Evolutionary conservation across 1,140 invertebrate species (phyloP).

Genomic region (Pemphigus obesinymphae): DNA sequence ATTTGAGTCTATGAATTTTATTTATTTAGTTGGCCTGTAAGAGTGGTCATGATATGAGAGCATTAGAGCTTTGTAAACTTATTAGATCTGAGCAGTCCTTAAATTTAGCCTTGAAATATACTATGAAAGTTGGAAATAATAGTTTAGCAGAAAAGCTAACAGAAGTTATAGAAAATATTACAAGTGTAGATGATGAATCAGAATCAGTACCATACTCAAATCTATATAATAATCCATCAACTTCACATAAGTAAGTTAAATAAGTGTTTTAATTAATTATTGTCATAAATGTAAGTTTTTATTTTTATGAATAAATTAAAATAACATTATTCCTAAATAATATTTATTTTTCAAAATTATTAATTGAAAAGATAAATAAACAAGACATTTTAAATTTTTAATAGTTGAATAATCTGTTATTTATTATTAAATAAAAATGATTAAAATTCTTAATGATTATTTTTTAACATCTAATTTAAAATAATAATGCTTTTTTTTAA

Average conservation of each 20-base stretch:
- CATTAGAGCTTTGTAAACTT: slow-evolving; percentile 78
- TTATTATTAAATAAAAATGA: too few relatives aligned
- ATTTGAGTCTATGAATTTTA: slow-evolving; percentile 38
- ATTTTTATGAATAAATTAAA: background rate
- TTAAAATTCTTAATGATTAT: too few relatives aligned
- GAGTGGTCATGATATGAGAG: slow-evolving; percentile 77
- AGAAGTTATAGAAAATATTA: slow-evolving; percentile 48
- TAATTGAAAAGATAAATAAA: too few relatives aligned
- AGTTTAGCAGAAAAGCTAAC: slow-evolving; percentile 71
- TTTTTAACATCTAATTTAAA: too few relatives aligned
- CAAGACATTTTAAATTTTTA: too few relatives aligned
- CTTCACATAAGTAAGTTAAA: slow-evolving; percentile 13
- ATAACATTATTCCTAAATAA: too few relatives aligned
- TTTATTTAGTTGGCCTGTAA: slow-evolving; percentile 69
- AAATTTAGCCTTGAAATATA: slow-evolving; percentile 82
- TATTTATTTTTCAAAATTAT: too few relatives aligned
- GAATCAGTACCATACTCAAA: background rate
- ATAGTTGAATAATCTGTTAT: too few relatives aligned
- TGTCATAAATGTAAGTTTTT: too few relatives aligned
- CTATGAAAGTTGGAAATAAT: slow-evolving; percentile 66
- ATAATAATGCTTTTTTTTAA: too few relatives aligned
- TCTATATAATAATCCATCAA: background rate
- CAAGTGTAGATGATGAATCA: background rate
- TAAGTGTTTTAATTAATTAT: background rate
- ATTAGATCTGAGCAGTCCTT: slow-evolving; percentile 71